Evolutionary conservation across 2,888 invertebrate species (phyloP), one percentile per base, ranked within the genome.

Genomic region (Rhingia campestris): DNA sequence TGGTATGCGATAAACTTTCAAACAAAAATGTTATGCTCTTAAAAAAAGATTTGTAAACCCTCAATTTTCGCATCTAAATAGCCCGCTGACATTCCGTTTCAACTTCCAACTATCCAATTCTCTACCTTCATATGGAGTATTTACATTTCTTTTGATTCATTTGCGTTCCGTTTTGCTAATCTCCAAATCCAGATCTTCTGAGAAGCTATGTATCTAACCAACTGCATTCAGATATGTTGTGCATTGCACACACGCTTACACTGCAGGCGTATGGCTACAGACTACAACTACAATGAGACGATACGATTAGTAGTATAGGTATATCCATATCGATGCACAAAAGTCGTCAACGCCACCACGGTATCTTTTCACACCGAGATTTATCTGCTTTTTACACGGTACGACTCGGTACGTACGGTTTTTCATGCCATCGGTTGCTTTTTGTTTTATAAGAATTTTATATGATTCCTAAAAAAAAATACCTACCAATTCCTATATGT

Each of bases 331-430:
- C 51, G 51, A 4, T 14, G 51, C 41, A 59, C 51, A 51, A 59
- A 41, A 64, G 33, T 56, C 64, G 69, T 69, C 69, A 76, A 45
- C 76, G 39, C 59, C 37, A 61, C 54, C 53, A 63, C 41, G 39
- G 30, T 74, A 74, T 61, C 45, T 58, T 12, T 67, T 67, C 45
- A 61, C 64, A 66, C 53, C 30, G 54, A 70, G 54, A 70, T 53
- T 79, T 79, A 79, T 79, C 72, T 66, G 79, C 51, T 66, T 59
- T 64, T 72, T 76, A 70, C 64, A 72, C 58, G 59, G 58, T 63
- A 33, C 47, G 39, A 39, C 14, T 56, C 41, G 51, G 33, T 47
- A 56, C 63, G 45, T 47, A 43, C 51, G 49, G 35, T 41, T 54
- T 73, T 47, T 49, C 9, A 35, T 35, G 33, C 39, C 9, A 9